phyloP scores from a whole-genome alignment of 2,113 vertebrate species.

The Embiotoca jacksoni region DNA sequence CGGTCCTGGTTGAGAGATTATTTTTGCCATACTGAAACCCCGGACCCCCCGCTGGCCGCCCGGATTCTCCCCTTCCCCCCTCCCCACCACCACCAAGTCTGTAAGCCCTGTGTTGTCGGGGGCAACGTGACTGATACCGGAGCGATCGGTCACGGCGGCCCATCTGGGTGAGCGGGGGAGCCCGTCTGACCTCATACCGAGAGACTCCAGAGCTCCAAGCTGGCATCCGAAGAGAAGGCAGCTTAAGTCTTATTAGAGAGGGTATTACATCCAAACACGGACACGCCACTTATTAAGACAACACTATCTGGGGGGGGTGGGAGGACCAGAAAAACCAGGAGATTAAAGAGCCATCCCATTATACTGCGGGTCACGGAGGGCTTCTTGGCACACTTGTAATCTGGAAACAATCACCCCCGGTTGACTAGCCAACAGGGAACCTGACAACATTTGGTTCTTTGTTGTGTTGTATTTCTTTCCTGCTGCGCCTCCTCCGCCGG shows the following conservation, averaged over 20 bases:
- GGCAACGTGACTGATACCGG: slow-evolving; percentile 62
- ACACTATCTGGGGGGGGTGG: slow-evolving; percentile 73
- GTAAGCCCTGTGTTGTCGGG: slow-evolving; percentile 48
- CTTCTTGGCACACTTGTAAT: slow-evolving; percentile 66
- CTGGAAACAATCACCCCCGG: slow-evolving; percentile 74
- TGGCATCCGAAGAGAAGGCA: slow-evolving; percentile 67
- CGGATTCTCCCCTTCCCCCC: neutral
- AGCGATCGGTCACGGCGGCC: slow-evolving; percentile 63
- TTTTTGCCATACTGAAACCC: slow-evolving; percentile 47
- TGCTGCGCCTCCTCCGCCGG: slow-evolving; percentile 29
- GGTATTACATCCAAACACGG: slow-evolving; percentile 78
- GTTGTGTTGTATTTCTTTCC: slow-evolving; percentile 54
- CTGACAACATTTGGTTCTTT: slow-evolving; percentile 45
- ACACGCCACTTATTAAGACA: slow-evolving; percentile 76
- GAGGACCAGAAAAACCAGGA: slow-evolving; percentile 57
- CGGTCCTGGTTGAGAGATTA: slow-evolving; percentile 55
- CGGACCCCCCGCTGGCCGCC: slow-evolving; percentile 15
- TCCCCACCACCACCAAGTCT: slow-evolving; percentile 24
- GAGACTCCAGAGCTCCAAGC: slow-evolving; percentile 54
- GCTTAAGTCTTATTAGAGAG: slow-evolving; percentile 81
- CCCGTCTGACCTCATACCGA: slow-evolving; percentile 59
- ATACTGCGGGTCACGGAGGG: slow-evolving; percentile 63
- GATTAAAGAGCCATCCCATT: slow-evolving; percentile 77
- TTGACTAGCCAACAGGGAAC: slow-evolving; percentile 63
- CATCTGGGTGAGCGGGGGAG: slow-evolving; percentile 54